Conservation (phyloP, 2,113 vertebrate genomes). For the Picathartes gymnocephalus region DNA sequence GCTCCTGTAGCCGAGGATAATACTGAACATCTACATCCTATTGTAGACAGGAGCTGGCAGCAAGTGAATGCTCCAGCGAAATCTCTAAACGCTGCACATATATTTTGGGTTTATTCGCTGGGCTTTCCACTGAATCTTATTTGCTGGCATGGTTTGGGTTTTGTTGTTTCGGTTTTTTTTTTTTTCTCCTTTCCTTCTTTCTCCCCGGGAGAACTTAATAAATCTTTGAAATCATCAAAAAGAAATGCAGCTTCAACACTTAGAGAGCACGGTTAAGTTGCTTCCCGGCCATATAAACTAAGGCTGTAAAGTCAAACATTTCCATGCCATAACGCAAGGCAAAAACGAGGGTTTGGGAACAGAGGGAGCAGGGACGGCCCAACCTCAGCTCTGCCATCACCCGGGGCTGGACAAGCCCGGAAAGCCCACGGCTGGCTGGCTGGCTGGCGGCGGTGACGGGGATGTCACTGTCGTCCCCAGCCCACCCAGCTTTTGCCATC, state of each 20-base stretch:
- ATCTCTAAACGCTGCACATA: not conserved
- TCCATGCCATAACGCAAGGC: not conserved
- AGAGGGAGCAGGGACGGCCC: not conserved
- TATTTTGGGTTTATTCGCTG: slow-evolving; percentile 16
- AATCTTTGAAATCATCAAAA: slow-evolving; percentile 54
- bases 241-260: slow-evolving; percentile 48
- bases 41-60: not conserved
- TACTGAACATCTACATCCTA: not conserved
- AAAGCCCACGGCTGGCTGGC: fast-evolving
- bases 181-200: not conserved
- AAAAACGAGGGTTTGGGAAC: not conserved
- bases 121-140: not conserved
- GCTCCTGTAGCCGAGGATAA: not conserved
- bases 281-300: slow-evolving; percentile 7
- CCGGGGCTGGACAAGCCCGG: not conserved
- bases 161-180: too few relatives aligned
- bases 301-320: slow-evolving; percentile 45
- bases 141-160: not conserved
- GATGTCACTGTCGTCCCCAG: not conserved
- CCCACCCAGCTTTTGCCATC: not conserved
- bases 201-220: slow-evolving; percentile 43
- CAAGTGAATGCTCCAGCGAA: not conserved
- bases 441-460: fast-evolving
- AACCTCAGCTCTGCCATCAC: fast-evolving
- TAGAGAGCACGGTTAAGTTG: slow-evolving; percentile 2